These are phyloP conservation scores for Chionis minor DNA, from an alignment of 2,113 vertebrate genomes.

Conservation along the genomic window DNA sequence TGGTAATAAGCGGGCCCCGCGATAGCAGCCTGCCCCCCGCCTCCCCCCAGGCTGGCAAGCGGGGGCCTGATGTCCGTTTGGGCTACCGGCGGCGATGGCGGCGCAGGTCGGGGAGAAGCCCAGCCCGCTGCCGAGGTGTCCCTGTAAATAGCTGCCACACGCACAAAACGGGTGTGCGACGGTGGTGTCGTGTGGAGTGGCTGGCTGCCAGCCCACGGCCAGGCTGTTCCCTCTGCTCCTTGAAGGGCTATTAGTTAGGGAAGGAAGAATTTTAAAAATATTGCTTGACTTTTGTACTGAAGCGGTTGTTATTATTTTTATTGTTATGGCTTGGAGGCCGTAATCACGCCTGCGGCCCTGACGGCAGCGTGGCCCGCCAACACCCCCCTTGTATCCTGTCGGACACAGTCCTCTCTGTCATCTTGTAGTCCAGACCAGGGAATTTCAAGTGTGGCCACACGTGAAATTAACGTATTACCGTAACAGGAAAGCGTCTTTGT, in stretches of 20 bases:
- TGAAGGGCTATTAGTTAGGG: neutral
- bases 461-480: neutral
- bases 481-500: neutral
- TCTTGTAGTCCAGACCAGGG: neutral
- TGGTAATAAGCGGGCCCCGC: neutral
- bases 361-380: neutral
- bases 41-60: accelerated
- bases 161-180: neutral
- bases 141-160: neutral
- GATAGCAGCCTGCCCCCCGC: too few species aligned
- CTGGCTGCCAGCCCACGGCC: neutral
- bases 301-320: neutral
- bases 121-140: neutral
- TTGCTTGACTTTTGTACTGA: neutral
- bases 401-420: neutral
- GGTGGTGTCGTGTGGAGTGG: neutral
- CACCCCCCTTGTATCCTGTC: neutral
- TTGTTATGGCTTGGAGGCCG: neutral
- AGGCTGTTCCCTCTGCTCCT: neutral
- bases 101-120: neutral
- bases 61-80: neutral
- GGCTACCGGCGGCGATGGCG: neutral
- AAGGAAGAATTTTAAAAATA: neutral
- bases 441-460: neutral
- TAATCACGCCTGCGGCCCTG: neutral